These are phyloP conservation scores for Eurois occulta DNA, from an alignment of 2,888 invertebrate genomes.

Conservation along the genomic window DNA sequence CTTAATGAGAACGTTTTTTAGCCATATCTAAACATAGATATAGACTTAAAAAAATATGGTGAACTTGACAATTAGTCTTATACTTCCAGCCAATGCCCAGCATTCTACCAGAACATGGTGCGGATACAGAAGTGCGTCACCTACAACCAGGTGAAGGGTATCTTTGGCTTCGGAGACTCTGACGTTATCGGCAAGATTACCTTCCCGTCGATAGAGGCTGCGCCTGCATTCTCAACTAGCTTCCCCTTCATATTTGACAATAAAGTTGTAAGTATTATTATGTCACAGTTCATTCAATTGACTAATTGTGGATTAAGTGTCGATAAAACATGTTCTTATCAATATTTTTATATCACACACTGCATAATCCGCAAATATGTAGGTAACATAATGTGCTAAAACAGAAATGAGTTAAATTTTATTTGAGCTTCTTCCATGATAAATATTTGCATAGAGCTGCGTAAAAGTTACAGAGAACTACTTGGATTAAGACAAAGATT, in stretches of 20 bases:
- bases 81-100: slow-evolving; percentile 93
- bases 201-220: slow-evolving; percentile 99
- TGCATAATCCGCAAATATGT: neutral
- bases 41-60: too few species aligned
- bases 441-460: too few species aligned
- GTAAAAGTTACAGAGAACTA: too few species aligned
- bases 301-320: neutral
- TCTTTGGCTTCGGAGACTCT: slow-evolving; percentile 99
- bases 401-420: neutral
- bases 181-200: slow-evolving; percentile 99
- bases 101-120: slow-evolving; percentile 98
- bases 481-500: neutral
- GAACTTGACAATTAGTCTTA: neutral
- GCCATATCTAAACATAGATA: too few species aligned
- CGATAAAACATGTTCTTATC: neutral
- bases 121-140: slow-evolving; percentile 98
- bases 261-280: slow-evolving; percentile 91
- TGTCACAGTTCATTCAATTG: neutral
- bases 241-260: slow-evolving; percentile 97
- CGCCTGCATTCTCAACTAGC: slow-evolving; percentile 97
- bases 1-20: too few species aligned
- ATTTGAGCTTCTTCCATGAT: too few species aligned
- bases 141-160: slow-evolving; percentile 99
- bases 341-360: neutral
- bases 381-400: neutral